Conservation (phyloP, 2,113 vertebrate species). For the Suncus etruscus region DNA sequence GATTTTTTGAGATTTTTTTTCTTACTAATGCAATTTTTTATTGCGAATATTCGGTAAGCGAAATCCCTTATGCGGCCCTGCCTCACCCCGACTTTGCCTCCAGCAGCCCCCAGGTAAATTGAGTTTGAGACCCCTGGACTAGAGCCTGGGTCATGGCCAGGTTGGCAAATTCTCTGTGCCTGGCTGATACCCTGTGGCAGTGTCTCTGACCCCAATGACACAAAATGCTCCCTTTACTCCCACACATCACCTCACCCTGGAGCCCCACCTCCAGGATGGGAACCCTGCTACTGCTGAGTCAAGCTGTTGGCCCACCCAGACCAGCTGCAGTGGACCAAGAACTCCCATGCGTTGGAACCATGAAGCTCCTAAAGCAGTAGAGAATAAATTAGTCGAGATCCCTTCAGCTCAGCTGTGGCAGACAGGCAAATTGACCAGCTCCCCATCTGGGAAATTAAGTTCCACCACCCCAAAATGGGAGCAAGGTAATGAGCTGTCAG, state of each 20-base stretch:
- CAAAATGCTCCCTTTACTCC: constrained; percentile 78
- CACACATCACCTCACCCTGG: constrained; percentile 67
- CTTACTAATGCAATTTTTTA: too few species aligned
- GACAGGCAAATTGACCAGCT: constrained; percentile 94
- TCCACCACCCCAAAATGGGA: constrained; percentile 89
- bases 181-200: constrained; percentile 60
- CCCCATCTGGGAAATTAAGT: constrained; percentile 96
- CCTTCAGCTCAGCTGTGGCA: constrained; percentile 91
- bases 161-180: neutral
- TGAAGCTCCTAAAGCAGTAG: constrained; percentile 91
- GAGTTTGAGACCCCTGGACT: too few species aligned
- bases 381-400: constrained; percentile 95
- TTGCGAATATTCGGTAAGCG: too few species aligned
- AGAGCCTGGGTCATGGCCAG: constrained; percentile 70
- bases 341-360: constrained; percentile 91
- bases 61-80: too few species aligned
- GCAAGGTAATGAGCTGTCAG: constrained; percentile 92
- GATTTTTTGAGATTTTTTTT: too few species aligned
- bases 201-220: constrained; percentile 73
- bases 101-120: too few species aligned
- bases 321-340: constrained; percentile 88
- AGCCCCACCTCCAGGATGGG: constrained; percentile 61
- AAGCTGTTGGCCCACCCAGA: constrained; percentile 72
- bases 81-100: too few species aligned
- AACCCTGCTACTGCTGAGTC: neutral